Evolutionary conservation across 2,888 invertebrate species (phyloP), one percentile per base, ranked within the genome.

Genomic region (Ophion ventricosus): DNA sequence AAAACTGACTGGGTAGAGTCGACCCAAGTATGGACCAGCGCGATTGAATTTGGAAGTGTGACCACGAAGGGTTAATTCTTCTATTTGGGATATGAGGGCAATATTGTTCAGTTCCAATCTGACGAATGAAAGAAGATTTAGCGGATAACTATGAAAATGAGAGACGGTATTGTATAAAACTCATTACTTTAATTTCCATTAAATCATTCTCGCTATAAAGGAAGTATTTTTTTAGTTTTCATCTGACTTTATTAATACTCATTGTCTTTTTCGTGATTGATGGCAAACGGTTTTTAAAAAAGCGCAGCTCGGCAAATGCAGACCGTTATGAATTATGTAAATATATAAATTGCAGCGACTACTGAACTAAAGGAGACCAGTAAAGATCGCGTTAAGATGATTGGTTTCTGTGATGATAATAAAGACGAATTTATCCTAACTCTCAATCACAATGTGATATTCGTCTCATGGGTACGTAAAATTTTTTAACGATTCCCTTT

Each of bases 361-460:
- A 29, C 76, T n/a, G 87, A 88, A 57, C 81, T 92, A 40, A 78
- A 70, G 0, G 87, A 87, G 2, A 82, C 81, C 26, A 26, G 7
- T 2, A 73, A 54, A 4, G 88, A 88, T 23, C 82, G 87, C n/a
- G 86, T 90, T 20, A 90, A 90, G 64, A 88, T 88, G 73, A 88
- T 94, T 66, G 86, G 89, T 23, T 94, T 94, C 85, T 93, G 93
- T 87, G 92, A 92, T 17, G 91, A 94, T 64, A 84, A 89, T 40
- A 89, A 93, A 17, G 92, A 93, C 81, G 92, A 94, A 85, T 91
- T 94, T 66, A 91, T 93, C 89, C 85, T 94, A 8, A 93, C 94
- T 1, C 94, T 93, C 75, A 92, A 94, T 72, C 89, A 90, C 67
- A 89, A 89, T 49, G 89, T 94, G 1, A 56, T 93, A 23, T 93